Conservation (phyloP, 2,797 vertebrate species). For the Leucoraja ocellata region DNA sequence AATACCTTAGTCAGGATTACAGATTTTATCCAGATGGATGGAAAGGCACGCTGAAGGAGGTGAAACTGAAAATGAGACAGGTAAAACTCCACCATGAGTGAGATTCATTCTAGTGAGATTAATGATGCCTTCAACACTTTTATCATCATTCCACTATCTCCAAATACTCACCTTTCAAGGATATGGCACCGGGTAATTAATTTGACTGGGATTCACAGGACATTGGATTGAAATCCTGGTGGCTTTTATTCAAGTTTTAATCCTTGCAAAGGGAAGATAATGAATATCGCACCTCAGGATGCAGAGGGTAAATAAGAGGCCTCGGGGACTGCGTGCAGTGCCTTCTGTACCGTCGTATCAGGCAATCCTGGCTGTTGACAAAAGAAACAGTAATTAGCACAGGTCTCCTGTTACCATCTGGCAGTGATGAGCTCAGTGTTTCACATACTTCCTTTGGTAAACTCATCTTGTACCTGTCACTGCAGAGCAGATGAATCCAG, state of each 20-base stretch:
- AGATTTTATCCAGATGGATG: background rate
- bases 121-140: background rate
- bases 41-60: background rate
- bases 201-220: background rate
- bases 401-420: conserved; percentile 14
- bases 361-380: conserved; percentile 19
- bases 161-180: background rate
- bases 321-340: background rate
- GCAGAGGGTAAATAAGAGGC: background rate
- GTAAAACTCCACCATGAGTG: background rate
- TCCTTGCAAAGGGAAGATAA: background rate
- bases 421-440: conserved; percentile 26
- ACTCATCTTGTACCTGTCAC: conserved; percentile 33
- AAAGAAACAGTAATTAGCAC: conserved; percentile 25
- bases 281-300: background rate
- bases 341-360: background rate
- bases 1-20: background rate
- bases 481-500: background rate
- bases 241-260: background rate
- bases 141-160: background rate
- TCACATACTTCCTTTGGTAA: conserved; percentile 26
- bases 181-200: background rate
- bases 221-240: background rate
- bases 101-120: background rate
- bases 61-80: background rate